Conservation (phyloP, 2,888 invertebrate species). For the Orgyia antiqua region DNA sequence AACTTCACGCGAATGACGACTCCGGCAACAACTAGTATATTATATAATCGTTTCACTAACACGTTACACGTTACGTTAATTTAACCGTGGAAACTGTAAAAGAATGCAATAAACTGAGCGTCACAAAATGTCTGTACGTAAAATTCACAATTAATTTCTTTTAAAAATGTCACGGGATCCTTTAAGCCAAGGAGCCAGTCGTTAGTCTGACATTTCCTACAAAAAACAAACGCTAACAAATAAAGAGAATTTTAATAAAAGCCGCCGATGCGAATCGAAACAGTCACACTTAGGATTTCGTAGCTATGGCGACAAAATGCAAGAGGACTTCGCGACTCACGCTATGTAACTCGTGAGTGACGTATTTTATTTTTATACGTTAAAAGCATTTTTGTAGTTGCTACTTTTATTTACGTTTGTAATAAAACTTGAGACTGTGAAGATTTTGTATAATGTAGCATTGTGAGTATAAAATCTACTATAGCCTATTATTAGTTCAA, state of each 20-base stretch:
- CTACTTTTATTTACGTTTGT: conserved; percentile 23
- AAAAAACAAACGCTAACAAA: conserved; percentile 39
- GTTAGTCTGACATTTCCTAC: conserved; percentile 35
- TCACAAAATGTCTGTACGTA: neutral
- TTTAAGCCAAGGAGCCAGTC: conserved; percentile 20
- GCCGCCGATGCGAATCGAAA: conserved; percentile 46
- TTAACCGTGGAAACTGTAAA: neutral
- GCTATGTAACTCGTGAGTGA: conserved; percentile 20
- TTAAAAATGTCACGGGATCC: conserved; percentile 19
- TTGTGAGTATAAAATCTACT: too few species aligned
- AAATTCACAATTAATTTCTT: conserved; percentile 5
- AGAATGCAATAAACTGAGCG: neutral
- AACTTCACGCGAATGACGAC: too few species aligned
- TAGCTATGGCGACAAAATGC: conserved; percentile 47
- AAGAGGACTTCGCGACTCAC: conserved; percentile 36
- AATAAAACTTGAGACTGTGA: conserved; percentile 16
- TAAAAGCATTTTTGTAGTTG: conserved; percentile 20
- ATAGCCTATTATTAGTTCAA: too few species aligned
- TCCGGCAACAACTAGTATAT: too few species aligned
- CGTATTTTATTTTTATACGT: conserved; percentile 22
- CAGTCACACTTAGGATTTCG: conserved; percentile 45
- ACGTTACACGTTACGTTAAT: too few species aligned
- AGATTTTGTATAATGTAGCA: too few species aligned
- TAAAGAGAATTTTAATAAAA: conserved; percentile 62
- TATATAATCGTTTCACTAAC: too few species aligned